Conservation (phyloP, 2,888 invertebrate species). For the Blomia tropicalis region DNA sequence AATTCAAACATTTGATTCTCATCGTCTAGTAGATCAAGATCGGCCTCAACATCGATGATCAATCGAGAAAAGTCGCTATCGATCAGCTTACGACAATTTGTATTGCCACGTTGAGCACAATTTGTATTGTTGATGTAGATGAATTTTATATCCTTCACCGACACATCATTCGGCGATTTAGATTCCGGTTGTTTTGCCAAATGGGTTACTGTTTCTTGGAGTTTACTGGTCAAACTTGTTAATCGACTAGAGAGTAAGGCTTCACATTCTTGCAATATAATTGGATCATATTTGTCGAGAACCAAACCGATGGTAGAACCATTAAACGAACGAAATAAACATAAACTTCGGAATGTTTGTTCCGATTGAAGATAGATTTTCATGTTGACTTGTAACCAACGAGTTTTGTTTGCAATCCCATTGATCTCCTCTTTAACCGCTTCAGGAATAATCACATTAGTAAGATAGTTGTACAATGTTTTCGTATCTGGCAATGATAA, state of each 20-base stretch:
- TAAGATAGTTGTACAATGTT: constrained; percentile 25
- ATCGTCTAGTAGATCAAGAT: constrained; percentile 11
- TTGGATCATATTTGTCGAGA: background rate
- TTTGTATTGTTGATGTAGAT: constrained; percentile 21
- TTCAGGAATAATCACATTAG: constrained; percentile 23
- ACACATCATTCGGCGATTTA: background rate
- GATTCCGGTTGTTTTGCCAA: constrained; percentile 14
- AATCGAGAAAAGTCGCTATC: constrained; percentile 24
- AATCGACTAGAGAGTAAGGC: constrained; percentile 17
- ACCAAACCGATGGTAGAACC: constrained; percentile 21
- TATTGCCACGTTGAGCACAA: constrained; percentile 20
- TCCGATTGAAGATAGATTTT: constrained; percentile 13
- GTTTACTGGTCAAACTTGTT: constrained; percentile 17
- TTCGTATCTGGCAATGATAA: constrained; percentile 22
- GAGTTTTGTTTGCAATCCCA: constrained; percentile 19
- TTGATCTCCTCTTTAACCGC: constrained; percentile 24
- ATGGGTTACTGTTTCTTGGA: constrained; percentile 20
- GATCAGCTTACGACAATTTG: constrained; percentile 22
- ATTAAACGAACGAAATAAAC: constrained; percentile 24
- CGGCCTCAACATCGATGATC: constrained; percentile 25
- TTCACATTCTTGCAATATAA: constrained; percentile 20
- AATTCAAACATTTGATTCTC: constrained; percentile 22
- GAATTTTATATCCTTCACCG: constrained; percentile 18
- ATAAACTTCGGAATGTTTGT: background rate
- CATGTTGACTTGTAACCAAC: constrained; percentile 17